Percentiles rank a stretch among this genome's conserved stretches.
Evolutionary conservation across 1,140 invertebrate genomes (phyloP).

Genomic region (Procambarus virginalis): DNA sequence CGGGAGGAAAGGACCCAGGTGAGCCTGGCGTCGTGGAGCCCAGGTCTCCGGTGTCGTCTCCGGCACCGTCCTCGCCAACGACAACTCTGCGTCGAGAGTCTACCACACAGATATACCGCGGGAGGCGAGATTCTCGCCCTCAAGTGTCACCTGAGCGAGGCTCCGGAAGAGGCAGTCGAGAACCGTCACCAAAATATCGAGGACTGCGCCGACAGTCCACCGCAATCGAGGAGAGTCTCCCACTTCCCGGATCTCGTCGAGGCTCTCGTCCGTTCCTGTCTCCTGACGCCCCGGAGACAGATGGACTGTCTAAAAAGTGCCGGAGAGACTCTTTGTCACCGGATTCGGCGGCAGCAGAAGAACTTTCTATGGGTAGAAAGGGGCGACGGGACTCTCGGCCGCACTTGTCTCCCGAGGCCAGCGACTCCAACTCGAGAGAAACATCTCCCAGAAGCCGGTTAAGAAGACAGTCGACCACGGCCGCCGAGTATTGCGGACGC

Average conservation of each 20-base stretch:
- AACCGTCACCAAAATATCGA: slow-evolving; percentile 80
- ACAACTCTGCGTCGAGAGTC: slow-evolving; percentile 84
- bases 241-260: slow-evolving; percentile 77
- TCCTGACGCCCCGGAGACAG: slow-evolving; percentile 76
- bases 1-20: slow-evolving; percentile 9
- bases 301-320: slow-evolving; percentile 56
- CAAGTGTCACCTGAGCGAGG: slow-evolving; percentile 80
- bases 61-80: slow-evolving; percentile 69
- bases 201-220: slow-evolving; percentile 88
- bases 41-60: slow-evolving; percentile 68
- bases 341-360: slow-evolving; percentile 82
- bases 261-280: slow-evolving; percentile 87
- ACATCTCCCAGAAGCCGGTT: slow-evolving; percentile 66
- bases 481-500: slow-evolving; percentile 70
- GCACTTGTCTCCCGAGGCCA: slow-evolving; percentile 85
- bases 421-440: slow-evolving; percentile 75
- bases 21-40: slow-evolving; percentile 47
- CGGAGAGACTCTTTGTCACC: slow-evolving; percentile 89
- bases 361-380: slow-evolving; percentile 73
- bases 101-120: slow-evolving; percentile 83
- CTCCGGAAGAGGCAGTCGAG: slow-evolving; percentile 72
- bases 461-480: slow-evolving; percentile 71
- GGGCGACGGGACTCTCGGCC: slow-evolving; percentile 84
- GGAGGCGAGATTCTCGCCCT: slow-evolving; percentile 83
- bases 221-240: slow-evolving; percentile 84